Conservation (phyloP, 2,797 vertebrate genomes). For the Odontamblyopus rebecca region DNA sequence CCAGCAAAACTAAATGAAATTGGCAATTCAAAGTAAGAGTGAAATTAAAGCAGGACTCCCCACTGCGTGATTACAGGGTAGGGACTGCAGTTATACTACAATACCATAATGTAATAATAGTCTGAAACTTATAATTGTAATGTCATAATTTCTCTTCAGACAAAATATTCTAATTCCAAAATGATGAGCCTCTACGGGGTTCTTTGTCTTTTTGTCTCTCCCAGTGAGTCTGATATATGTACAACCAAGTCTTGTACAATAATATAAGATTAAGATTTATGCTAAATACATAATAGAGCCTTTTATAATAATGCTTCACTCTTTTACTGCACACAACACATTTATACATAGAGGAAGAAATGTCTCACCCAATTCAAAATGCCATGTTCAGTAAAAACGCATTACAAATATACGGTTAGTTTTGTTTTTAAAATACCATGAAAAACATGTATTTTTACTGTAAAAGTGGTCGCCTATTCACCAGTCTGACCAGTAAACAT, state of each 20-base stretch:
- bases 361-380: too few species aligned
- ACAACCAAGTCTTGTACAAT: not conserved
- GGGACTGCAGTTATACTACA: not conserved
- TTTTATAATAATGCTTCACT: not conserved
- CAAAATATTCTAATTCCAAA: too few species aligned
- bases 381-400: not conserved
- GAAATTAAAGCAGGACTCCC: not conserved
- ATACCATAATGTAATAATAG: not conserved
- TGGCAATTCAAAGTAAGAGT: not conserved
- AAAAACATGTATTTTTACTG: too few species aligned
- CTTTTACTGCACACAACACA: too few species aligned
- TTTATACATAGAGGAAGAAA: too few species aligned
- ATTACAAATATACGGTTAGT: too few species aligned
- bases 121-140: not conserved
- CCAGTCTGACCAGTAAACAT: too few species aligned
- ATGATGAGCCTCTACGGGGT: too few species aligned
- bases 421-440: too few species aligned
- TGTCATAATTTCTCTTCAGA: not conserved
- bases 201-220: not conserved
- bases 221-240: not conserved
- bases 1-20: conserved; percentile 9
- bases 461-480: too few species aligned
- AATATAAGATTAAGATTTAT: not conserved
- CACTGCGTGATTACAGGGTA: not conserved
- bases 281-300: not conserved